Percentiles rank a stretch among this genome's conserved stretches.
These are phyloP conservation scores for Amiota communis DNA, from an alignment of 2,888 invertebrate species.

Conservation along the genomic window DNA sequence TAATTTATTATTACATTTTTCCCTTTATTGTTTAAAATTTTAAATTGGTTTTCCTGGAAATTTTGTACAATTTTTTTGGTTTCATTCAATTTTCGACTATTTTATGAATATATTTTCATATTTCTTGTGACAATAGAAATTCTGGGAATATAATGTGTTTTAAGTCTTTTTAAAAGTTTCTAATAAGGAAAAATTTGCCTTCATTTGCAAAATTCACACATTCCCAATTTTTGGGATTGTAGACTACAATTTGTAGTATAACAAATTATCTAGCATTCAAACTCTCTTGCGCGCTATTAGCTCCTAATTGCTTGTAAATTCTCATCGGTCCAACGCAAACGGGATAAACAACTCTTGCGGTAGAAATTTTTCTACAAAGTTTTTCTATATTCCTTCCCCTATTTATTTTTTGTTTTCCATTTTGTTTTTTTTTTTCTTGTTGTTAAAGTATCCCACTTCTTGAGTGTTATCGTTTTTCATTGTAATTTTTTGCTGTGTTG, in stretches of 20 bases:
- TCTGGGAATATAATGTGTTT: too few relatives aligned
- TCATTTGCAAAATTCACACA: slow-evolving; percentile 13
- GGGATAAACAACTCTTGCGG: background rate
- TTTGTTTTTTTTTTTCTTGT: slow-evolving; percentile 2
- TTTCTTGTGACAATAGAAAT: background rate
- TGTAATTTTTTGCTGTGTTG: slow-evolving; percentile 12
- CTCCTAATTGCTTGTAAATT: slow-evolving; percentile 34
- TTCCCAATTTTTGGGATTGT: background rate
- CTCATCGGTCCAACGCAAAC: slow-evolving; percentile 14
- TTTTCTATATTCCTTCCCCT: too few relatives aligned
- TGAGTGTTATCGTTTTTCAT: background rate
- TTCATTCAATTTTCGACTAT: background rate
- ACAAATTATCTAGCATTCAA: background rate
- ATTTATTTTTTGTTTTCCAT: too few relatives aligned
- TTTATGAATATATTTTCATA: background rate
- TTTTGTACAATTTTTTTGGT: background rate
- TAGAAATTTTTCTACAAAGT: too few relatives aligned
- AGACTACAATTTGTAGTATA: too few relatives aligned
- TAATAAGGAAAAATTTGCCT: slow-evolving; percentile 24
- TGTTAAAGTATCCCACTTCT: background rate
- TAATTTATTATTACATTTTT: background rate
- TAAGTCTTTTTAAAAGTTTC: too few relatives aligned
- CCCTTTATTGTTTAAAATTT: background rate
- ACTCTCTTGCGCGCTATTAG: slow-evolving; percentile 26
- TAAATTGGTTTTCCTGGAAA: background rate